Evolutionary conservation across 2,113 vertebrate genomes (phyloP), one percentile per base, ranked within the genome.

Genomic region (Trichomycterus rosablanca): DNA sequence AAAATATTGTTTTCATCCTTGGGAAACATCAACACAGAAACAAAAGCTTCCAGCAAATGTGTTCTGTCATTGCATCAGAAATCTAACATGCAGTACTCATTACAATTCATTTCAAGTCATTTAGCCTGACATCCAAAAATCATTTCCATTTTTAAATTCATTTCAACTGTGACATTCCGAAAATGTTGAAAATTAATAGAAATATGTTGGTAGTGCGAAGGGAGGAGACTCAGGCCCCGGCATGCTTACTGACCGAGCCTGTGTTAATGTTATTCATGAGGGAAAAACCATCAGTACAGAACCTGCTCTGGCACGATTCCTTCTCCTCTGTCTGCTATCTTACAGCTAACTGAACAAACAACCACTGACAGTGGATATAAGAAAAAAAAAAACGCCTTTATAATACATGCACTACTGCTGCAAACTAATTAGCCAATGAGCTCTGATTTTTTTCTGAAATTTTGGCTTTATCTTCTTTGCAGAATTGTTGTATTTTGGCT

Each of bases 241-340:
- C 59, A 67, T 59, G 63, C 24, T 67, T 26, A 34, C 50, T 44
- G 49, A 62, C 46, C 45, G 35, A 40, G 54, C 52, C 40, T 7
- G 7, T 56, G 39, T 23, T 71, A 67, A 71, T 53, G 55, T 59
- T 71, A 63, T 72, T 72, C 64, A 67, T 72, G 40, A 48, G 53
- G 48, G 40, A 67, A 8, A 15, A 57, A 72, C 39, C 9, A 63
- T 63, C 46, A 48, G 16, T 58, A 16, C 32, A 54, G 12, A 51
- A 62, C 69, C 28, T 63, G 64, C 45, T 48, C 49, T 59, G 59
- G 43, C 64, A 62, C 1, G 34, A 72, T 46, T 59, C 16, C 24
- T 51, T 44, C 44, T 44, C 35, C 23, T 40, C 43, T 32, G 30
- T 22, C 44, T 54, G 9, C 40, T n/a, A 12, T 11, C 14, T 61